These are phyloP conservation scores for Karalla daura DNA, from an alignment of 2,797 vertebrate genomes.

Conservation along the genomic window DNA sequence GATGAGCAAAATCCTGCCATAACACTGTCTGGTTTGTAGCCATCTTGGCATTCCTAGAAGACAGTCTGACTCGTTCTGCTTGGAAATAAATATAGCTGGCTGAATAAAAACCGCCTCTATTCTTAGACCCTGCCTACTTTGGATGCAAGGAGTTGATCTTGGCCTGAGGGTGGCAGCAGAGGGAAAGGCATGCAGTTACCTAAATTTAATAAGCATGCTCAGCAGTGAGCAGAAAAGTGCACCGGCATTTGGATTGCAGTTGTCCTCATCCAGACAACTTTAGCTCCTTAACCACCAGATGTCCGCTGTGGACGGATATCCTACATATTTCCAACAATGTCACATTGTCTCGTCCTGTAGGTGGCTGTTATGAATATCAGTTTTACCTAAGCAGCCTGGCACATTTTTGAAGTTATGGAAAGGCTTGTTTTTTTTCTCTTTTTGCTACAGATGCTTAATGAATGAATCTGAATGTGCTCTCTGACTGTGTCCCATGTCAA, in stretches of 20 bases:
- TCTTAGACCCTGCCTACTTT: neutral
- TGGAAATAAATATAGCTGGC: neutral
- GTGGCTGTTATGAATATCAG: neutral
- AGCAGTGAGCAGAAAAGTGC: neutral
- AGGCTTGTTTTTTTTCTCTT: too few relatives aligned
- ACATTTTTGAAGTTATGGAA: too few relatives aligned
- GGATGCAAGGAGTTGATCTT: neutral
- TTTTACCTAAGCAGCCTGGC: too few relatives aligned
- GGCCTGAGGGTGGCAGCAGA: conserved; percentile 4
- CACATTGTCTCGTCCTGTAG: neutral
- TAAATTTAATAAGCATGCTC: too few relatives aligned
- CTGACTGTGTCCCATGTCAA: conserved; percentile 2
- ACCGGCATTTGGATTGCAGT: neutral
- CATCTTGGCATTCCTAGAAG: neutral
- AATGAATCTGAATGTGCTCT: neutral
- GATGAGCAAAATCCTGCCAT: neutral
- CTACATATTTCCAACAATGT: neutral
- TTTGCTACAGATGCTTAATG: neutral
- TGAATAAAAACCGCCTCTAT: neutral
- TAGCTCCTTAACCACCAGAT: neutral
- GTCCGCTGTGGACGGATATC: neutral
- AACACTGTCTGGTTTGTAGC: neutral
- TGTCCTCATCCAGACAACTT: too few relatives aligned
- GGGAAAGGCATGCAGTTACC: too few relatives aligned
- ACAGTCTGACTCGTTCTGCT: neutral